These are phyloP conservation scores for Diarsia mendica DNA, from an alignment of 2,888 invertebrate genomes.

Conservation along the genomic window DNA sequence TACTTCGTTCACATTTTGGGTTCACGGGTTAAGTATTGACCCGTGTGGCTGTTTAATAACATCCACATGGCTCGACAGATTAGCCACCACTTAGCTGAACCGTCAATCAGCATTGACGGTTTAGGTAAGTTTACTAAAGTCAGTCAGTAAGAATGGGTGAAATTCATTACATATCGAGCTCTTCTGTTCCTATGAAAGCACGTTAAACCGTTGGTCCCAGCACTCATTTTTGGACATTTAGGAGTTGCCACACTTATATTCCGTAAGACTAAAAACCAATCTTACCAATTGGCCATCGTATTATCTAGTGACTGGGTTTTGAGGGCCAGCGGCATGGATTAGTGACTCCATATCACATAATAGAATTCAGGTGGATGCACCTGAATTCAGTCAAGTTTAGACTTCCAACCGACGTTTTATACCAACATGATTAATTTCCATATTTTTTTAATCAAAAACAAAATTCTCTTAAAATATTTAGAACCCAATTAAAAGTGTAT, in stretches of 20 bases:
- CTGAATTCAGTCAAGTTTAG: no score
- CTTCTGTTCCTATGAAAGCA: not conserved
- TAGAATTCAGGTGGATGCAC: not conserved
- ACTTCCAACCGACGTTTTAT: no score
- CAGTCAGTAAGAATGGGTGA: not conserved
- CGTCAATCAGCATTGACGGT: not conserved
- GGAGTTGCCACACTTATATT: not conserved
- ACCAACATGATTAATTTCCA: not conserved
- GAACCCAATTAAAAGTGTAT: conserved; percentile 44
- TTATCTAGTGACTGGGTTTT: not conserved
- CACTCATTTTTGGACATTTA: not conserved
- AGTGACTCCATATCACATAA: not conserved
- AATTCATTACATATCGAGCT: not conserved
- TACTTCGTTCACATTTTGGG: not conserved
- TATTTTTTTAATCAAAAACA: not conserved
- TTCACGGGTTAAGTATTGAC: not conserved
- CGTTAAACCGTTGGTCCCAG: not conserved
- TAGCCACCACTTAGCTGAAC: not conserved
- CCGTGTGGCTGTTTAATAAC: not conserved
- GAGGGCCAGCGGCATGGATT: not conserved
- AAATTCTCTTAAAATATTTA: not conserved
- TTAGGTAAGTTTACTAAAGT: not conserved
- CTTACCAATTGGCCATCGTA: not conserved
- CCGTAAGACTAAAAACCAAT: not conserved
- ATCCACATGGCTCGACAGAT: not conserved